These are phyloP conservation scores for Tortricodes alternella DNA, from an alignment of 2,888 invertebrate genomes.

Conservation along the genomic window DNA sequence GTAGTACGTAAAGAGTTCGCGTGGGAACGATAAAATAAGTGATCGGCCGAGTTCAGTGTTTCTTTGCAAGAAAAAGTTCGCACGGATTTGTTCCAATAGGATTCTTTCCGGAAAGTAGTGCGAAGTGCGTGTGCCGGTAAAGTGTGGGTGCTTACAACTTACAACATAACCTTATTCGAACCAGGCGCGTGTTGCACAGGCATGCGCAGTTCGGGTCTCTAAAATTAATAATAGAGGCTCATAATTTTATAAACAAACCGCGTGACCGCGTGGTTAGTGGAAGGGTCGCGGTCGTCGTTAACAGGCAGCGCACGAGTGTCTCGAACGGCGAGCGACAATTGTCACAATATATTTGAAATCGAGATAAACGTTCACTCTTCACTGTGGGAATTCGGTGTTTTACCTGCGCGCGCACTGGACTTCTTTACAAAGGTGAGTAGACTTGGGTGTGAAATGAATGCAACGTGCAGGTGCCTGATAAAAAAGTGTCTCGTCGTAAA, in stretches of 20 bases:
- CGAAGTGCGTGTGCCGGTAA: conserved; percentile 55
- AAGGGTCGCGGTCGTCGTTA: conserved; percentile 58
- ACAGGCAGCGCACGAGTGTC: conserved; percentile 59
- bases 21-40: conserved; percentile 56
- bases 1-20: conserved; percentile 45
- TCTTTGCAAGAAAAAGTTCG: conserved; percentile 52
- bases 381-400: conserved; percentile 78
- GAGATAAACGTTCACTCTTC: conserved; percentile 75
- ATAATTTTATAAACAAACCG: conserved; percentile 79
- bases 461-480: conserved; percentile 41
- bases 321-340: conserved; percentile 38
- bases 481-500: conserved; percentile 42
- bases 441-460: conserved; percentile 32
- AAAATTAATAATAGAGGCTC: conserved; percentile 73
- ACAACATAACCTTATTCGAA: conserved; percentile 76
- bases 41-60: conserved; percentile 44
- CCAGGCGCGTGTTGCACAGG: conserved; percentile 72
- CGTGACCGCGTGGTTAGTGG: conserved; percentile 56
- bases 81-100: conserved; percentile 59
- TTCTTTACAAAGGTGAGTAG: conserved; percentile 72
- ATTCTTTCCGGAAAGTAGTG: conserved; percentile 63
- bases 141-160: conserved; percentile 68
- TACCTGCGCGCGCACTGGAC: conserved; percentile 78
- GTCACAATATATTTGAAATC: conserved; percentile 51
- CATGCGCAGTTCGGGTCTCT: conserved; percentile 74